phyloP scores from a whole-genome alignment of 2,113 vertebrate species.

The Seriola aureovittata region DNA sequence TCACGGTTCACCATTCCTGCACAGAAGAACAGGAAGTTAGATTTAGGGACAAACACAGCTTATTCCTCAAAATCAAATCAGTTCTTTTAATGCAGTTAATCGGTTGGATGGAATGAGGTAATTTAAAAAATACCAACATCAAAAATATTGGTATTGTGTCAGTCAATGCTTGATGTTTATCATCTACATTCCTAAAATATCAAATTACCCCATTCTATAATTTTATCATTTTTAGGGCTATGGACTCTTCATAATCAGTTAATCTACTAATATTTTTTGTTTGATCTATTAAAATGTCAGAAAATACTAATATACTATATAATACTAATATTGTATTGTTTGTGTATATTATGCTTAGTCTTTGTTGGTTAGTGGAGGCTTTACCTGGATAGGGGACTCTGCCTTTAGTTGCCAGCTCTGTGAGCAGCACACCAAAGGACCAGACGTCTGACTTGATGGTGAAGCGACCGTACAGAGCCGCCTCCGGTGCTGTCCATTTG shows the following conservation, averaged over 20 bases:
- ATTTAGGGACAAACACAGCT: not conserved
- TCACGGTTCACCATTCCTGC: constrained; percentile 98
- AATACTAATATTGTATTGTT: no score
- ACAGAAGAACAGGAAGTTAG: not conserved
- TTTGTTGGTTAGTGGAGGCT: no score
- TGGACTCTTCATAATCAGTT: no score
- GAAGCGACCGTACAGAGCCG: constrained; percentile 96
- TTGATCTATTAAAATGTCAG: not conserved
- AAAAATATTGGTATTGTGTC: not conserved
- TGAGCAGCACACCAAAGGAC: constrained; percentile 97
- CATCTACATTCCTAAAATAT: not conserved
- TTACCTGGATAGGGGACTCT: constrained; percentile 97
- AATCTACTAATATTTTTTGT: not conserved
- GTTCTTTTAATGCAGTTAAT: not conserved
- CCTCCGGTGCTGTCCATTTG: constrained; percentile 97
- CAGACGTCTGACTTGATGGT: constrained; percentile 99
- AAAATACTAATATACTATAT: no score
- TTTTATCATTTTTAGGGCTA: not conserved
- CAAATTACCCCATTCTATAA: not conserved
- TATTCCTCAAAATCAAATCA: not conserved
- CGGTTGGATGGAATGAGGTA: not conserved
- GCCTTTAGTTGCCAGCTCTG: constrained; percentile 96
- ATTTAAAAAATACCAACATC: not conserved
- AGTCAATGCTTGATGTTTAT: not conserved
- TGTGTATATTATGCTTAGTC: not conserved